These are phyloP conservation scores for Malurus melanocephalus DNA, from an alignment of 2,113 vertebrate genomes.

Conservation along the genomic window DNA sequence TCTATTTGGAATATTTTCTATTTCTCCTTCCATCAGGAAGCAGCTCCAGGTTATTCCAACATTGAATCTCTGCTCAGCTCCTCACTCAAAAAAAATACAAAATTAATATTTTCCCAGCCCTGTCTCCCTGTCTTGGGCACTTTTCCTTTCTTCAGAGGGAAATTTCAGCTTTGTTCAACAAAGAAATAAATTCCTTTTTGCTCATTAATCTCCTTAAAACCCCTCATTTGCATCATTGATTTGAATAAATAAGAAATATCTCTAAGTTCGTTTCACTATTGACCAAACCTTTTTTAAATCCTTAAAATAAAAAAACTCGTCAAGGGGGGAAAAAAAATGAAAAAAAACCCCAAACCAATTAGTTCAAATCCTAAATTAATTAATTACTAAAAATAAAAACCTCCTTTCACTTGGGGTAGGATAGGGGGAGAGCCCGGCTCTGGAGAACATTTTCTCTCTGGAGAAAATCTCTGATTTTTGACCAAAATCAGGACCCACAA, in stretches of 20 bases:
- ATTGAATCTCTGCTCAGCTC: neutral
- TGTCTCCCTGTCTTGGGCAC: neutral
- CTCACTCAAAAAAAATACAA: rapidly evolving
- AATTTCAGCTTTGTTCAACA: neutral
- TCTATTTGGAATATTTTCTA: neutral
- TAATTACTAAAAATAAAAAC: neutral
- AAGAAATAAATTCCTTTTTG: neutral
- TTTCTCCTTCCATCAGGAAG: neutral
- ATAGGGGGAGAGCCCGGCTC: neutral
- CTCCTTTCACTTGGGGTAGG: neutral
- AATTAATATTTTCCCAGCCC: neutral
- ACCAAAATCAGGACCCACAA: neutral
- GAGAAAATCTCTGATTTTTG: neutral
- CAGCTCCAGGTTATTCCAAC: neutral
- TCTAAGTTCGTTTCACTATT: rapidly evolving
- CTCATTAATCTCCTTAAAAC: neutral
- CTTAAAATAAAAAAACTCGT: neutral
- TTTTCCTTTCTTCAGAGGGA: neutral
- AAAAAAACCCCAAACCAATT: neutral
- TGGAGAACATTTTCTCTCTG: neutral
- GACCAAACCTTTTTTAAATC: neutral
- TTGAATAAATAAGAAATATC: neutral
- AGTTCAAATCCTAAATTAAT: neutral
- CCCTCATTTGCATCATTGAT: rapidly evolving
- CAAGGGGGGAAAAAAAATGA: rapidly evolving